Base-by-base conservation (phyloP, 2,888 invertebrate species). In the Alviniconcha strummeri region DNA sequence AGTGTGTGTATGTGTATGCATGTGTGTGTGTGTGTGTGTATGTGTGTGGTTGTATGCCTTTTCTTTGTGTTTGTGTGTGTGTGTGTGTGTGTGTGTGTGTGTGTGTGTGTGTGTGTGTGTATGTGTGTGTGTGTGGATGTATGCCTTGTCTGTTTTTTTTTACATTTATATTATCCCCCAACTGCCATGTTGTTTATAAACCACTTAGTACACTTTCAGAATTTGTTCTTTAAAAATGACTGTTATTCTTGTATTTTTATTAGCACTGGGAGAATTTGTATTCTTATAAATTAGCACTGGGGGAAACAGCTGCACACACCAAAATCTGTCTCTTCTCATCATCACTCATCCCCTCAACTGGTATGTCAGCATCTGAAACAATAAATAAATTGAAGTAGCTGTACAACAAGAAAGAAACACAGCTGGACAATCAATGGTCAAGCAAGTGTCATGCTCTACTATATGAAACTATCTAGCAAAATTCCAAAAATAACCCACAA, bases 291-390 rank as follows among this genome's bases (percentile, higher is more conserved):
- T 60, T 55, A 19, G 64, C 77, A 67, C 67, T 71, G 74, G 17
- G 36, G 52, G 13, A 67, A 56, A 79, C 13, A 19, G 9, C n/a
- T 69, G 54, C 15, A 72, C 85, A 79, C 79, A 88, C 88, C 87
- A 83, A 84, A 55, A 87, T 83, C 36, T 87, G 81, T 78, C 79
- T 19, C 67, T 83, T 89, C 52, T 89, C 88, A 52, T 85, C 84
- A 52, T 85, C 86, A 76, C 87, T 76, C 64, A 86, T 85, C n/a
- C 85, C 87, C 55, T 86, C 85, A 13, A 85, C 60, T 71, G 86
- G 84, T 80, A 87, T 82, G 6, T 84, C 86, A 82, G 57, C 85
- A 84, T 81, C 71, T 60, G 77, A 57, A 57, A 81, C 75, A 76
- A 69, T 83, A 36, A 67, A 52, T 17, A 56, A 56, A 71, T 71